Evolutionary conservation across 2,888 invertebrate genomes (phyloP).

Genomic region (Thereva nobilitata): DNA sequence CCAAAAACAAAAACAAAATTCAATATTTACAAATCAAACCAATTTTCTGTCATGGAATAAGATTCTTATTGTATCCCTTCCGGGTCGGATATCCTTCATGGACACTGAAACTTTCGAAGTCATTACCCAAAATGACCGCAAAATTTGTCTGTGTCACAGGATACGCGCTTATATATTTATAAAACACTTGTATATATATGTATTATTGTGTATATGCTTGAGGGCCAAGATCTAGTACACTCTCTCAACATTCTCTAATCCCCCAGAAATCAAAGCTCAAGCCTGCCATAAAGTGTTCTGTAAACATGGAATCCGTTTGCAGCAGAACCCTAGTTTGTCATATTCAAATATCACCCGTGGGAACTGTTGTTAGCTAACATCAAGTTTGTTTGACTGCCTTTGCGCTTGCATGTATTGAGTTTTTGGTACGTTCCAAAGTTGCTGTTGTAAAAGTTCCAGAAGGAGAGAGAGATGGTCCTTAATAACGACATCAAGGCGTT

Average conservation of each 20-base stretch:
- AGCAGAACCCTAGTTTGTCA: conserved; percentile 28
- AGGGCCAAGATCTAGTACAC: conserved; percentile 1
- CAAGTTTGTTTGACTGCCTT: conserved; percentile 16
- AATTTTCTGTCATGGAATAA: conserved; percentile 6
- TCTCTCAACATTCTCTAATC: conserved; percentile 2
- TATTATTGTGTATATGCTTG: conserved; percentile 3
- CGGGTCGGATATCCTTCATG: conserved; percentile 4
- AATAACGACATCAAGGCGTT: conserved; percentile 22
- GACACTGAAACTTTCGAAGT: conserved; percentile 25
- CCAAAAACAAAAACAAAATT: neutral
- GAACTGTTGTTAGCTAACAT: conserved; percentile 24
- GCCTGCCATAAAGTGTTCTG: conserved; percentile 35
- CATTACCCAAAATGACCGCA: conserved; percentile 29
- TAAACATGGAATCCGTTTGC: conserved; percentile 33
- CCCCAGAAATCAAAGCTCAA: conserved; percentile 35
- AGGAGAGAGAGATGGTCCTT: conserved; percentile 31
- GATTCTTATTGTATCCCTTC: neutral
- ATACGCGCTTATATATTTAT: neutral
- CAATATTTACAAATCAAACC: conserved; percentile 23
- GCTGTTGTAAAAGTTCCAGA: conserved; percentile 21
- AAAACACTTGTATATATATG: neutral
- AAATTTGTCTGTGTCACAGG: conserved; percentile 27
- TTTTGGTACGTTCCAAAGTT: conserved; percentile 9
- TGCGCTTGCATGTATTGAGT: neutral
- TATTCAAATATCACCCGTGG: conserved; percentile 34